Base-by-base conservation (phyloP, 2,888 invertebrate genomes). In the Protonemura montana region DNA sequence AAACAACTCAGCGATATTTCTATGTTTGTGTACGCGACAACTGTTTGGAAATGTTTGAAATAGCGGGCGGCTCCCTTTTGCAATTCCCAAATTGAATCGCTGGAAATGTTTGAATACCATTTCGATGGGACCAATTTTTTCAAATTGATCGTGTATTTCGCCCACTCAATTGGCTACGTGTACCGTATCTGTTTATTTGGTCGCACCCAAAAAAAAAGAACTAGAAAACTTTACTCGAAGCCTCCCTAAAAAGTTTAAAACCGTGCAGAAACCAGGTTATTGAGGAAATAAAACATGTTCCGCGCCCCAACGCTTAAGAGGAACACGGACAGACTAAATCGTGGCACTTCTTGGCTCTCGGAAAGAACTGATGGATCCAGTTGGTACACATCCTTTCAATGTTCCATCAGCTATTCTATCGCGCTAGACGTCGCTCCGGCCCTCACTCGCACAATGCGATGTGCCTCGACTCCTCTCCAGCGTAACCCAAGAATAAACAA, bases 401-500 rank as follows among this genome's bases (percentile, higher is more conserved):
- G 59, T 10, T 59, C 59, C 13, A 59, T 59, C 59, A 59, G 59
- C 59, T 59, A 59, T 59, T 59, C 59, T 59, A 59, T 59, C 21
- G 59, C 13, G 59, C 3, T 10, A 13, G 6, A 13, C 59, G 59
- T 59, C 59, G 59, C 21, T 59, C 59, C 21, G 10, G 3, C 59
- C 59, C 59, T 59, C 21, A 59, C 59, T 59, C 21, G 35, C 10
- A 59, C 59, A 59, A 59, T 59, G 59, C 21, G 59, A 59, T 59
- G 59, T 59, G 3, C 59, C 21, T 13, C 59, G 59, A n/a, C 59
- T 21, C 78, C 78, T 78, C 78, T 10, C 78, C 78, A 26, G 27
- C 78, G 78, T 26, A 26, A 26, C 78, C 78, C 82, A 83, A 83
- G 82, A 87, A 87, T 87, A 87, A 87, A 87, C 87, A 87, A 87